A percentile compares a stretch with the other conserved stretches of the same genome.
Conservation (phyloP, 2,113 vertebrate genomes). For the Malurus alboscapulatus region DNA sequence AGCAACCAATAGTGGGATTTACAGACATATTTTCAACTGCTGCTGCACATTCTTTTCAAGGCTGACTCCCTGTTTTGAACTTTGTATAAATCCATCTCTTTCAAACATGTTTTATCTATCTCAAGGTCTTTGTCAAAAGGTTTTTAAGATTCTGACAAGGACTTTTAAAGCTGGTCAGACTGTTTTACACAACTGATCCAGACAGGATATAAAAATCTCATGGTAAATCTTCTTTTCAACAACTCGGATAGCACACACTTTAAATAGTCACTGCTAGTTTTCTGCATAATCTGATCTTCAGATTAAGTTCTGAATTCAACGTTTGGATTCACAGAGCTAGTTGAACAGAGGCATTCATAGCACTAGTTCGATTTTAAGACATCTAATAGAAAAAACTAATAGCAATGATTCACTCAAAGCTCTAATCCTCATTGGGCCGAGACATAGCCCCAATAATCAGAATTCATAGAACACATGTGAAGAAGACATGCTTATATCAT, state of each 20-base stretch:
- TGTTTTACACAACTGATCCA: not conserved
- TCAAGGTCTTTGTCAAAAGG: not conserved
- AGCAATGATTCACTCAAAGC: not conserved
- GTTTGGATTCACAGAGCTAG: not conserved
- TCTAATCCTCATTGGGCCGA: not conserved
- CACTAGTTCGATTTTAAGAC: not conserved
- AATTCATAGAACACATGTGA: not conserved
- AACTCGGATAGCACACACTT: not conserved
- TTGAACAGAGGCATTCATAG: not conserved
- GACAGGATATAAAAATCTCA: not conserved
- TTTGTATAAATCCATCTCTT: not conserved
- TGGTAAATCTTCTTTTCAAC: not conserved
- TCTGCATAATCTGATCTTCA: not conserved
- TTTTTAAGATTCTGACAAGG: not conserved
- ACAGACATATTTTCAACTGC: not conserved
- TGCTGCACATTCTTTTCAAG: not conserved
- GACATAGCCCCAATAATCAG: not conserved
- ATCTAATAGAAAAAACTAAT: not conserved
- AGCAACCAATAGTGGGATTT: not conserved
- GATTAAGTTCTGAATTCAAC: not conserved
- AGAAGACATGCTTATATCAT: not conserved
- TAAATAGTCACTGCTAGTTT: not conserved
- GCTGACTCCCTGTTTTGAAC: not conserved
- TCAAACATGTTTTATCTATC: not conserved
- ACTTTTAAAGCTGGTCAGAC: not conserved